Evolutionary conservation across 2,797 vertebrate species (phyloP), one percentile per base, ranked within the genome.

Genomic region (Hypotaenidia okinawae): DNA sequence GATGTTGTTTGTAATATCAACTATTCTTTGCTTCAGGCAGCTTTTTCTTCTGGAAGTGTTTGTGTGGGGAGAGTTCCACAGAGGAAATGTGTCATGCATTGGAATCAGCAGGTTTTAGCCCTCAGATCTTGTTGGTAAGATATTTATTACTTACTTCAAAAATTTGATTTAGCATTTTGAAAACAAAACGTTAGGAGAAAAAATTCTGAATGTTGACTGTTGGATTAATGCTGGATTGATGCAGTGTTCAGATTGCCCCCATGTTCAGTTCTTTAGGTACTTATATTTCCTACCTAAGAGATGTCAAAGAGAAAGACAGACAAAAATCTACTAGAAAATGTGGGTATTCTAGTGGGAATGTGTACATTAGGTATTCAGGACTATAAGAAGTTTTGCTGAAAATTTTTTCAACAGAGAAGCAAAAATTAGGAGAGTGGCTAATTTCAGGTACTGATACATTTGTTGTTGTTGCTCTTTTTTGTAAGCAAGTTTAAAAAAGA

Each of bases 31-130:
- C 61, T 81, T 83, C 79, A 99, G 99, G 99, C 49, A 99, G 97
- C 83, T 99, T 99, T 95, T 96, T 99, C 74, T 99, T 99, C 95
- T 99, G 99, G 99, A 99, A 98, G 57, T 99, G 99, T 97, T 97
- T 99, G 77, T 98, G 97, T 95, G 99, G 99, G 35, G 98, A 98
- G 93, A 99, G 98, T 90, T 98, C 98, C 10, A 92, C 98, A 12
- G 98, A 98, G 82, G 97, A 98, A 95, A 97, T 98, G 64, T 99
- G 99, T 95, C 98, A 95, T 73, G 98, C 97, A 1, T 94, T 99
- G 74, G 98, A 99, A 95, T 98, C 98, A 45, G 98, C 98, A 5
- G 98, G 99, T 83, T 98, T 99, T 89, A 98, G 98, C 94, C 99
- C 99, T 58, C 99, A 99, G 76, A 98, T 98, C 54, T 97, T 99